Base-by-base conservation (phyloP, 2,797 vertebrate genomes). In the Chelmon rostratus region DNA sequence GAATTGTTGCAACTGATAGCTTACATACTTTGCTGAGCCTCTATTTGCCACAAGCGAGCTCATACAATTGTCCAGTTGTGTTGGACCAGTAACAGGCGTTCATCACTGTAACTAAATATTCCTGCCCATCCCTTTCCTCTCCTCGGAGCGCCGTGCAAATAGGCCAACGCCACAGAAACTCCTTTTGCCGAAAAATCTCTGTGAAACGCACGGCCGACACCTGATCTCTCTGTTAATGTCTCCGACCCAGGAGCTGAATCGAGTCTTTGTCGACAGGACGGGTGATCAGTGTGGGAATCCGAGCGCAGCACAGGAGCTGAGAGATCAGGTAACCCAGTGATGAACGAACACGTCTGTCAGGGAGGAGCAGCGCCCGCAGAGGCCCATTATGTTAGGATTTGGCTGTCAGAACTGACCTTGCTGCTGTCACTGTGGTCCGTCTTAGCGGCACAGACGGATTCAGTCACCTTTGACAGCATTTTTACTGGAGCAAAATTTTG, bases 281-380 rank as follows among this genome's bases (percentile, higher is more conserved):
- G 81, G 47, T 49, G 91, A 93, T 88, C 88, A 74, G 82, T 90
- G 93, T 95, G 95, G 93, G 95, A 96, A 94, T 85, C 77, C 46
- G 69, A 93, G 86, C 13, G 18, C 75, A 37, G 82, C 79, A 46
- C 88, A 91, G 87, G 92, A 94, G 83, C 92, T 94, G 59, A 90
- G 66, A 80, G 93, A 94, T 95, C 95, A 95, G 94, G 93, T 96
- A 93, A 92, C 92, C 18, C 15, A 66, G 57, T 21, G 78, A 77
- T 86, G 76, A 84, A 81, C 49, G 12, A 25, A 76, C n/a, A 18
- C 0, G 6, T 72, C 80, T 31, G 35, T 83, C 61, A 37, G 79
- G 67, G 66, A 84, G 54, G 78, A 68, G 33, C 58, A 56, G 73
- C 53, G 35, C 72, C 72, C n/a, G 68, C 40, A 64, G 76, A 16